A percentile compares a stretch with the other conserved stretches of the same genome.
Conservation (phyloP, 2,113 vertebrate species). For the Cyanistes caeruleus region DNA sequence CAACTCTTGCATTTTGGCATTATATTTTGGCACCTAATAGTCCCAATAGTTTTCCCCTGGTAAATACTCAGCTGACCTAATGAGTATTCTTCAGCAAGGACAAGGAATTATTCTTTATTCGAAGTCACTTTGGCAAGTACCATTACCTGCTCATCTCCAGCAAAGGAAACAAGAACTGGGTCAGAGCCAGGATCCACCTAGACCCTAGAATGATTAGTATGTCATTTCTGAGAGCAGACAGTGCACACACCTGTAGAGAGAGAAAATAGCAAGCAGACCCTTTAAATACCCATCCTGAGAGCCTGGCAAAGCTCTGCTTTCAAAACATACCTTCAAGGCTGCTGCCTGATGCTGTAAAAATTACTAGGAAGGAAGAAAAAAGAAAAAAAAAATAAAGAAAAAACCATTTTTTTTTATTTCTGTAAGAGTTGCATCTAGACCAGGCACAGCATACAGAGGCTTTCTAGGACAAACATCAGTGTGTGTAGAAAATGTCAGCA, state of each 20-base stretch:
- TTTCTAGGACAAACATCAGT: not conserved
- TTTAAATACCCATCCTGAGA: not conserved
- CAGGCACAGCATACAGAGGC: not conserved
- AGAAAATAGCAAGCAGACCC: not conserved
- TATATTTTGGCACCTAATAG: not conserved
- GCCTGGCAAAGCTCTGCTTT: not conserved
- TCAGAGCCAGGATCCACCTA: not conserved
- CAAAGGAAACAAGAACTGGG: not conserved
- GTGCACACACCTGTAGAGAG: not conserved
- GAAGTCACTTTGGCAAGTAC: not conserved
- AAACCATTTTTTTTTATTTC: not conserved
- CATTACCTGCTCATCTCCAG: not conserved
- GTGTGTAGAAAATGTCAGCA: not conserved
- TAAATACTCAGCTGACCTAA: not conserved
- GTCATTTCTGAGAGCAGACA: not conserved
- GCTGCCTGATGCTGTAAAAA: not conserved
- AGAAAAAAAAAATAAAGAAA: fast-evolving
- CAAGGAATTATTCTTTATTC: not conserved
- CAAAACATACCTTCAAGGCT: not conserved
- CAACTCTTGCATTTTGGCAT: not conserved
- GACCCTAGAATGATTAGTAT: fast-evolving
- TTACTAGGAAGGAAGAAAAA: not conserved
- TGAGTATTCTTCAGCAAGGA: not conserved
- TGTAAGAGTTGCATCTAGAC: not conserved
- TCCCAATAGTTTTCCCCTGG: not conserved